Base-by-base conservation (phyloP, 2,797 vertebrate genomes). In the Prunella strophiata region DNA sequence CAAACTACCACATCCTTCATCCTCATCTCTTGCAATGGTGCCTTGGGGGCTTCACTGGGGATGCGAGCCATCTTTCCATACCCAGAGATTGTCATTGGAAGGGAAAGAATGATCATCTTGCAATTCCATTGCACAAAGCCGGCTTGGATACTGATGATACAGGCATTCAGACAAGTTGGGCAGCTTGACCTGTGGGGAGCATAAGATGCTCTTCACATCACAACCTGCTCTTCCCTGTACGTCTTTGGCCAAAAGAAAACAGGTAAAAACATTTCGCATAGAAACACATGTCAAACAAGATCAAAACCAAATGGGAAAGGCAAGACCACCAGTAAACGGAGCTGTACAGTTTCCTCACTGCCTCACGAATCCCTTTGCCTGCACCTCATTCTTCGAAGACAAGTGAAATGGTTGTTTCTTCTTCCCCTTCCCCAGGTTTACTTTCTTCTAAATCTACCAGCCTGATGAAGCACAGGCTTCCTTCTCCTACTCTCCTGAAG, bases 101-200 rank as follows among this genome's bases (percentile, higher is more conserved):
- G n/a, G n/a, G n/a, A n/a, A n/a, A n/a, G n/a, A n/a, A n/a, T n/a
- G n/a, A n/a, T n/a, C n/a, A n/a, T n/a, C n/a, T n/a, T n/a, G n/a
- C n/a, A n/a, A n/a, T n/a, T n/a, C n/a, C n/a, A n/a, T n/a, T n/a
- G n/a, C n/a, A n/a, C n/a, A n/a, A n/a, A n/a, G n/a, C n/a, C n/a
- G n/a, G n/a, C n/a, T n/a, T n/a, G n/a, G n/a, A n/a, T n/a, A n/a
- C n/a, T n/a, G n/a, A n/a, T n/a, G n/a, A n/a, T n/a, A n/a, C n/a
- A n/a, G n/a, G n/a, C n/a, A n/a, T n/a, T n/a, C n/a, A n/a, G n/a
- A n/a, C n/a, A n/a, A n/a, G n/a, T n/a, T n/a, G n/a, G n/a, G 95
- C 93, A 87, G 95, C 95, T 86, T 96, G 89, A 93, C 96, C 85
- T 91, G 95, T 93, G 88, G 91, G 85, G 59, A 96, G 85, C 55